Evolutionary conservation across 2,113 vertebrate genomes (phyloP).

Genomic region (Semnornis frantzii): DNA sequence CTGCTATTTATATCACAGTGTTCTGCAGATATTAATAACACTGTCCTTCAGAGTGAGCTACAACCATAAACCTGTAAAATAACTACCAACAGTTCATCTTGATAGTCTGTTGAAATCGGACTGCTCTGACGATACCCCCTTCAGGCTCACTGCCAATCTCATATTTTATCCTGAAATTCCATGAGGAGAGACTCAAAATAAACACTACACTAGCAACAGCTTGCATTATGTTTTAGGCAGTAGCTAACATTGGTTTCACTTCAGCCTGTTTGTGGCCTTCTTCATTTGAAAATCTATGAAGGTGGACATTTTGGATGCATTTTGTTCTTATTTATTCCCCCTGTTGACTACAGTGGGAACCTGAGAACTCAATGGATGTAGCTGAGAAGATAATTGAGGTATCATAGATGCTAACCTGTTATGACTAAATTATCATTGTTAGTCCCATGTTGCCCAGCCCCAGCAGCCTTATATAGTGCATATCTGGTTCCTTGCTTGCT

Average conservation of each 20-base stretch:
- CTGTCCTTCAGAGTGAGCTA: not conserved
- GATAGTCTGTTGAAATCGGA: conserved; percentile 58
- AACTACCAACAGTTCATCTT: conserved; percentile 43
- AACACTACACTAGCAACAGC: conserved; percentile 7
- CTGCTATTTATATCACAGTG: conserved; percentile 21
- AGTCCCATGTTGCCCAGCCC: not conserved
- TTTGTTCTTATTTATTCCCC: not conserved
- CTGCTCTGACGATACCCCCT: conserved; percentile 17
- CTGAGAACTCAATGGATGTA: not conserved
- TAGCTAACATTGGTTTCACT: not conserved
- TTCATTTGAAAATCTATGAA: conserved; percentile 2
- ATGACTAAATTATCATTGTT: conserved; percentile 25
- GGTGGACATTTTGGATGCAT: conserved; percentile 21
- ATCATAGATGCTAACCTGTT: not conserved
- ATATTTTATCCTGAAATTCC: conserved; percentile 52
- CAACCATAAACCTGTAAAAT: conserved; percentile 41
- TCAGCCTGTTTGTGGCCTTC: conserved; percentile 17
- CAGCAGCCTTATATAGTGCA: not conserved
- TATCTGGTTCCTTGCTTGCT: not conserved
- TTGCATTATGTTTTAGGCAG: conserved; percentile 24
- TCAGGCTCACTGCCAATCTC: conserved; percentile 38
- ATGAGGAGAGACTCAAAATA: conserved; percentile 51
- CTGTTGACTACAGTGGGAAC: not conserved
- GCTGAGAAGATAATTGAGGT: not conserved
- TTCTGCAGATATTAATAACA: conserved; percentile 22